Evolutionary conservation across 2,113 vertebrate genomes (phyloP), one percentile per base, ranked within the genome.

Genomic region (Syrrhaptes paradoxus): DNA sequence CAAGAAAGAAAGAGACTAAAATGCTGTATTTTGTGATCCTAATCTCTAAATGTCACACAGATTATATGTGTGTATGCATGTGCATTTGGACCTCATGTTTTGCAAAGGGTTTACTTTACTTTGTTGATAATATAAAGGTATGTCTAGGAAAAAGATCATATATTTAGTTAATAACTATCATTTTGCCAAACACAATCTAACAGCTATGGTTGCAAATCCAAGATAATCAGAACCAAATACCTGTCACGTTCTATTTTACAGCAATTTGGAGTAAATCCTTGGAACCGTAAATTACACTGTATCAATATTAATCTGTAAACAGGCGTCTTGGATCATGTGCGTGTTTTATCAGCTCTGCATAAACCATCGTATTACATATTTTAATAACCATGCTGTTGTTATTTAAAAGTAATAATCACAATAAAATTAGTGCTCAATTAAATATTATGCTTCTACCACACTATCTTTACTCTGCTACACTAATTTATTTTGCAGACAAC

Each of bases 401-500:
- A 96, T 95, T 98, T 96, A 95, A 98, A 98, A 94, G 91, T 93
- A 97, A 97, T 97, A 96, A 97, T 97, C 90, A 85, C 90, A 93
- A 87, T 97, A 95, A 97, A 98, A 98, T 98, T 96, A 95, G 84
- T 88, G 58, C 90, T 94, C 95, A 97, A 91, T 97, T 97, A 97
- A 97, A 97, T 96, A 93, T 89, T 92, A 62, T 65, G 72, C 70
- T 92, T 74, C 88, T 90, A 57, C 76, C 63, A 77, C 82, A 54
- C 58, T 96, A 95, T 96, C 94, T 97, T 93, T 95, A 90, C 89
- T 96, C 62, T 95, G 94, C 94, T 97, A 74, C 87, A 77, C 80
- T 97, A 94, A 98, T 98, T 97, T 97, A 97, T 98, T 98, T 98
- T 97, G 78, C 73, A 96, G 96, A 88, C 95, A 96, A 94, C 85